Conservation (phyloP, 1,140 invertebrate species). For the Scylla paramamosain region DNA sequence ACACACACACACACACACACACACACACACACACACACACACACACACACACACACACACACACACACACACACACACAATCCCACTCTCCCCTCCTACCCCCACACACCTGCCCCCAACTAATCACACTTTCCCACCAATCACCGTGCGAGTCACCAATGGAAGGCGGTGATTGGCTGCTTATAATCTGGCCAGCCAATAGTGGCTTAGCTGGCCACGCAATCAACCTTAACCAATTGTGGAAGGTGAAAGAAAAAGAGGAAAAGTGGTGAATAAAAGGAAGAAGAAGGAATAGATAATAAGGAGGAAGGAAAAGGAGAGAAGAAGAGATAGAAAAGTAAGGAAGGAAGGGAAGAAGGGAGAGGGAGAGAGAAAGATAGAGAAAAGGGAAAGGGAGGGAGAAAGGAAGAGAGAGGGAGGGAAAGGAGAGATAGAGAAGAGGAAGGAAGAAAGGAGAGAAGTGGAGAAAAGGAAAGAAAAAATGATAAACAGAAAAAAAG, state of each 20-base stretch:
- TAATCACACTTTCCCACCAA: no score
- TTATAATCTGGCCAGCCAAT: no score
- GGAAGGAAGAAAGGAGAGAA: neutral
- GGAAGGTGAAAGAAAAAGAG: neutral
- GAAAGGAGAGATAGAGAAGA: neutral
- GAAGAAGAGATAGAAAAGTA: neutral
- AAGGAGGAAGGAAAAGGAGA: neutral
- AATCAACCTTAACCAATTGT: no score
- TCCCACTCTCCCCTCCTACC: neutral
- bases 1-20: slow-evolving; percentile 30
- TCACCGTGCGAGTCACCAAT: no score
- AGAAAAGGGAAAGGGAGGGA: neutral
- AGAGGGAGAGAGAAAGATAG: neutral
- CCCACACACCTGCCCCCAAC: neutral
- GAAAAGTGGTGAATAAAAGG: neutral
- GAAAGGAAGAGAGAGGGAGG: neutral
- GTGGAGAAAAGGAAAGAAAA: neutral
- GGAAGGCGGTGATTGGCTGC: no score
- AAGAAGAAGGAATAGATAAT: neutral
- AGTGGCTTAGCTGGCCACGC: no score
- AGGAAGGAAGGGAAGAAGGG: neutral
- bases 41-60: slow-evolving; percentile 40
- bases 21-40: slow-evolving; percentile 34
- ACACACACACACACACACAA: slow-evolving; percentile 37
- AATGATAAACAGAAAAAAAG: neutral